phyloP scores from a whole-genome alignment of 2,113 vertebrate genomes.

The Lepidothrix coronata region DNA sequence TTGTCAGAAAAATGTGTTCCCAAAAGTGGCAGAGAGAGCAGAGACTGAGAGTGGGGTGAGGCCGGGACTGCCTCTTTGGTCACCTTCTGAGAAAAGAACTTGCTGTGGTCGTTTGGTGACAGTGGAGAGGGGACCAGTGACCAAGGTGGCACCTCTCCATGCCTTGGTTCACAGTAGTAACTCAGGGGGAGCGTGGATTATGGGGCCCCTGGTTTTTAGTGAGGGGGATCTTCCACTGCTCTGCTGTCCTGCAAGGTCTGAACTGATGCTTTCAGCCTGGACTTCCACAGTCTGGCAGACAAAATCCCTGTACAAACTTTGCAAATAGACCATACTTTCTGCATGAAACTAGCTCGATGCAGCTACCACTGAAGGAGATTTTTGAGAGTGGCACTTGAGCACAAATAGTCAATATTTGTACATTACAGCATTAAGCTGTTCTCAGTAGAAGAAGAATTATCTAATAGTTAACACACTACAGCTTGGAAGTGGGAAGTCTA shows the following conservation, averaged over 20 bases:
- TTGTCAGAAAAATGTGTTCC: not conserved
- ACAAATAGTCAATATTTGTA: conserved; percentile 29
- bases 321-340: not conserved
- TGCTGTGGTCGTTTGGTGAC: not conserved
- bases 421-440: not conserved
- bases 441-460: conserved; percentile 8
- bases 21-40: not conserved
- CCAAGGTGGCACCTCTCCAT: not conserved
- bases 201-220: not conserved
- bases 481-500: conserved; percentile 58
- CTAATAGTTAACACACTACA: conserved; percentile 44
- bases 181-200: fast-evolving
- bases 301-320: not conserved
- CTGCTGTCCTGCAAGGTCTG: not conserved
- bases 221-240: not conserved
- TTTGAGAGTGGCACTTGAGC: not conserved
- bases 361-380: not conserved
- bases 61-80: not conserved
- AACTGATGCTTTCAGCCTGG: not conserved
- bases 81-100: not conserved
- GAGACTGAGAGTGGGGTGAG: not conserved
- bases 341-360: not conserved
- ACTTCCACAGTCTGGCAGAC: not conserved
- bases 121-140: not conserved
- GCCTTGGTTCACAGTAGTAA: not conserved